Conservation (phyloP, 2,797 vertebrate genomes). For the Spizella passerina region DNA sequence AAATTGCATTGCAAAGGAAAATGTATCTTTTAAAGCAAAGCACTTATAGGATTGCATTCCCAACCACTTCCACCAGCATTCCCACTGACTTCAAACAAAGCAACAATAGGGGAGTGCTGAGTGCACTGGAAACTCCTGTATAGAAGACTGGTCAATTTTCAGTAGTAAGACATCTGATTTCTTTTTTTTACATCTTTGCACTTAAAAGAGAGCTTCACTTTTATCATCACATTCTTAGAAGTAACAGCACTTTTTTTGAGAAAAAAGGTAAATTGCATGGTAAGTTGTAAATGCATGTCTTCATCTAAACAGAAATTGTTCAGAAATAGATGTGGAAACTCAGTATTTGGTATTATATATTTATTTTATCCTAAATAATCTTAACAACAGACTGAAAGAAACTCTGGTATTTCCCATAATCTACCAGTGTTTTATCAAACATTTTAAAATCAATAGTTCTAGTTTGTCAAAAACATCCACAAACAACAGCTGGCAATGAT, state of each 20-base stretch:
- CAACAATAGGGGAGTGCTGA: not conserved
- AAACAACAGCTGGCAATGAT: not conserved
- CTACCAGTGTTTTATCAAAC: not conserved
- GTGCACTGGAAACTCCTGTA: not conserved
- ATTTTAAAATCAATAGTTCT: not conserved
- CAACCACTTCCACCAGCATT: not conserved
- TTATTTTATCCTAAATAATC: not conserved
- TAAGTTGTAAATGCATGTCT: not conserved
- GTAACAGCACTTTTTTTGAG: not conserved
- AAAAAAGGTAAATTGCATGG: not conserved
- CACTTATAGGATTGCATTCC: not conserved
- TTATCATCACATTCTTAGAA: not conserved
- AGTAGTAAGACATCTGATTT: not conserved
- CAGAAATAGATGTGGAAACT: not conserved
- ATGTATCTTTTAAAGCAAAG: not conserved
- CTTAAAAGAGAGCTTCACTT: not conserved
- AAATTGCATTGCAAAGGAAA: not conserved
- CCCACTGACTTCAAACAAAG: not conserved
- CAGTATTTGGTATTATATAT: not conserved
- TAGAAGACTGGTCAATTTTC: not conserved
- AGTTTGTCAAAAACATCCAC: not conserved
- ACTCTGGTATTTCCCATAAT: not conserved
- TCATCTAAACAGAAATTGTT: not conserved
- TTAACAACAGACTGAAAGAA: not conserved
- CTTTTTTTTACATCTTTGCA: not conserved